Evolutionary conservation across 2,113 vertebrate genomes (phyloP), one percentile per base, ranked within the genome.

Genomic region (Chionis minor): DNA sequence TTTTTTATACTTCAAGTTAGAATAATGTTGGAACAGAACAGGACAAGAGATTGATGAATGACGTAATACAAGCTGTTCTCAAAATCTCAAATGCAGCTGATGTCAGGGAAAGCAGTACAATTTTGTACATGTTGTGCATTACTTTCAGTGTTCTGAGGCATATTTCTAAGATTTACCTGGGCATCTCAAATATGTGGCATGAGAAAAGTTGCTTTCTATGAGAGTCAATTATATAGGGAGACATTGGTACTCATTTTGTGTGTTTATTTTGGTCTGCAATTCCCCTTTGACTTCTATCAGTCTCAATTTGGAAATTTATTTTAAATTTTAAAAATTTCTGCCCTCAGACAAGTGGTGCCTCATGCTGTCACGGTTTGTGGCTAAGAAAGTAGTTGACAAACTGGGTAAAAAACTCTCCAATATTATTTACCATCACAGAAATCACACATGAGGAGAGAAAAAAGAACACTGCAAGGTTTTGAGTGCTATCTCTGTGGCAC

Each of bases 11-110:
- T 54, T 93, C 23, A 51, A 58, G 38, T 73, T 56, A 73, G 55
- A 90, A 49, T 35, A 80, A 77, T 38, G 51, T 86, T 82, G 71
- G 71, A 93, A 73, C 55, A 81, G 47, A 93, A 78, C 51, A 93
- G 38, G 51, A 81, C 80, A 81, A 81, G 67, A 73, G 42, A 83
- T 47, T 95, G 86, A 95, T 71, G 45, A 93, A 59, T 92, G 63
- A 74, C n/a, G 44, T 86, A 94, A 63, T 71, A 95, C 42, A 93
- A 81, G 72, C 80, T 91, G 62, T 79, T 94, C 56, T 58, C 71
- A 77, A 91, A 86, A 91, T 65, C 66, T 86, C 38, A 75, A 70
- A 56, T 66, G 63, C 33, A 73, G 58, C 28, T 51, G 67, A 90
- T 92, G 54, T 62, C 35, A 80, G 67, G 40, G 42, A 83, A 95